phyloP scores from a whole-genome alignment of 2,797 vertebrate genomes.

The Poeciliopsis turneri region DNA sequence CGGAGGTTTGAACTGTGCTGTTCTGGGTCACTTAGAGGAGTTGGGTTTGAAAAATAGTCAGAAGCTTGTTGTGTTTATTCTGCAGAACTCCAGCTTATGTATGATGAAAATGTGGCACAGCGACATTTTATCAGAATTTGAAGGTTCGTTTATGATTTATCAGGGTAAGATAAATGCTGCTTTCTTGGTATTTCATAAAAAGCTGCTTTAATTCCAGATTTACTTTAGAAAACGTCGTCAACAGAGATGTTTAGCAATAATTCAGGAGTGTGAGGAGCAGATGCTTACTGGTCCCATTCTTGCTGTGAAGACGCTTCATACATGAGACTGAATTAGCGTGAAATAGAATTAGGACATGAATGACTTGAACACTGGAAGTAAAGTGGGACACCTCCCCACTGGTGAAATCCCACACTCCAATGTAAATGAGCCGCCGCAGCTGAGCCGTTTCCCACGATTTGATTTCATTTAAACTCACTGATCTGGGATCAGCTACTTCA shows the following conservation, averaged over 20 bases:
- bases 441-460: neutral
- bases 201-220: neutral
- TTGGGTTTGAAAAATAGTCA: slow-evolving; percentile 21
- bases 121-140: neutral
- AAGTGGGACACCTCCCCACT: slow-evolving; percentile 8
- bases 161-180: neutral
- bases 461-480: neutral
- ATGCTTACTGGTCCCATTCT: neutral
- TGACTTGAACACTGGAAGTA: neutral
- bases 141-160: neutral
- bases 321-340: slow-evolving; percentile 1
- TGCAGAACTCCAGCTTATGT: neutral
- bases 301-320: neutral
- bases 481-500: neutral
- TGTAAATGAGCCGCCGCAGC: neutral
- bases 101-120: neutral
- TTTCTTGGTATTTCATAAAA: neutral
- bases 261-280: neutral
- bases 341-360: slow-evolving; percentile 7
- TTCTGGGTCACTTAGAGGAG: slow-evolving; percentile 30
- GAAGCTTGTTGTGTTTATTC: neutral
- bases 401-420: neutral
- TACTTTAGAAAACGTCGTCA: neutral
- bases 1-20: slow-evolving; percentile 1
- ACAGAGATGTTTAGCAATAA: neutral